phyloP scores from a whole-genome alignment of 2,888 invertebrate genomes.

The Orchesella flavescens region DNA sequence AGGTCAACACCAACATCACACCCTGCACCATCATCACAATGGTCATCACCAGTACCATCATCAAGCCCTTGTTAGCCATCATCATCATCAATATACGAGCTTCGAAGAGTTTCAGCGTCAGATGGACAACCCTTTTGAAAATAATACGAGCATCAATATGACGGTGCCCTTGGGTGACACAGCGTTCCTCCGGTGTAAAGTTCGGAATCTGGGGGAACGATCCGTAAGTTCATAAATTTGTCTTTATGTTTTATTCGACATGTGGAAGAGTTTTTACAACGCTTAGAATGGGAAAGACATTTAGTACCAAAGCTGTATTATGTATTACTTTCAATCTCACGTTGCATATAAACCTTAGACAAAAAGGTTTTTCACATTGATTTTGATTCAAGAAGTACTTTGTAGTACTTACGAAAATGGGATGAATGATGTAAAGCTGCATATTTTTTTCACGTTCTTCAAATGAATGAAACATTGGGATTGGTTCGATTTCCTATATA shows the following conservation, averaged over 20 bases:
- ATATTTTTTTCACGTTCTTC: no score
- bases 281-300: no score
- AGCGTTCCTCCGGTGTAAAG: conserved; percentile 86
- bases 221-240: conserved; percentile 76
- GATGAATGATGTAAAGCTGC: no score
- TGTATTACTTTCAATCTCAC: no score
- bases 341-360: no score
- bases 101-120: conserved; percentile 76
- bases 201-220: conserved; percentile 83
- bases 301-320: no score
- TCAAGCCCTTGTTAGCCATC: conserved; percentile 34
- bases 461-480: no score
- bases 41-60: conserved; percentile 34
- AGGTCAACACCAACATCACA: conserved; percentile 22
- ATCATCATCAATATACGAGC: conserved; percentile 73
- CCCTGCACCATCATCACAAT: conserved; percentile 24
- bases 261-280: no score
- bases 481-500: no score
- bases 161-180: conserved; percentile 85
- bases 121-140: conserved; percentile 77
- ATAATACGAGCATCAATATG: conserved; percentile 84
- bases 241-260: background rate
- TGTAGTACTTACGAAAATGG: no score
- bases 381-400: no score
- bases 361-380: no score